Evolutionary conservation across 2,888 invertebrate species (phyloP).

Genomic region (Griposia aprilina): DNA sequence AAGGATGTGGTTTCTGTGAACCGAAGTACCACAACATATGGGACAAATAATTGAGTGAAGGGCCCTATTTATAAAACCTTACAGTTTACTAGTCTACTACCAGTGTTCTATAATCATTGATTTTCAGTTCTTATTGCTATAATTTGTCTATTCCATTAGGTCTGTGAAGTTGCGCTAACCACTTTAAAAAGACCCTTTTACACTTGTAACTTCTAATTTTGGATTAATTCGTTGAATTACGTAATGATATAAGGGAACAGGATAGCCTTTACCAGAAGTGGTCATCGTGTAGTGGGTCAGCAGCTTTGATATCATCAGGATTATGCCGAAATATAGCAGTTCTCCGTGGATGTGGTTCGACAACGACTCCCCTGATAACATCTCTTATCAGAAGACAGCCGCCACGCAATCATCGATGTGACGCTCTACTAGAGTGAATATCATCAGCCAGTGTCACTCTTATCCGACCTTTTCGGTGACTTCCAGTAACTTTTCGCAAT

Average conservation of each 20-base stretch:
- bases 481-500: not conserved
- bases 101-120: not conserved
- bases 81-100: not conserved
- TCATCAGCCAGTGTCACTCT: not conserved
- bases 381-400: not conserved
- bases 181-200: not conserved
- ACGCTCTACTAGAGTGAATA: not conserved
- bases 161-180: not conserved
- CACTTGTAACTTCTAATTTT: not conserved
- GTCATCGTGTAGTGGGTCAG: not conserved
- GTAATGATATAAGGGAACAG: too few species aligned
- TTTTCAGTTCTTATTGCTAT: not conserved
- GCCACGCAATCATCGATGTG: not conserved
- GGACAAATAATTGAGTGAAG: not conserved
- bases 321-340: not conserved
- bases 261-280: not conserved
- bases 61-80: not conserved
- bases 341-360: not conserved
- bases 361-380: not conserved
- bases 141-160: not conserved
- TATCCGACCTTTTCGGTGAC: not conserved
- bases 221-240: too few species aligned
- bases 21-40: not conserved
- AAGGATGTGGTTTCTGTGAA: too few species aligned
- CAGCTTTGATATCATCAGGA: not conserved